phyloP scores from a whole-genome alignment of 1,140 invertebrate genomes.

The Drosophila lowei region DNA sequence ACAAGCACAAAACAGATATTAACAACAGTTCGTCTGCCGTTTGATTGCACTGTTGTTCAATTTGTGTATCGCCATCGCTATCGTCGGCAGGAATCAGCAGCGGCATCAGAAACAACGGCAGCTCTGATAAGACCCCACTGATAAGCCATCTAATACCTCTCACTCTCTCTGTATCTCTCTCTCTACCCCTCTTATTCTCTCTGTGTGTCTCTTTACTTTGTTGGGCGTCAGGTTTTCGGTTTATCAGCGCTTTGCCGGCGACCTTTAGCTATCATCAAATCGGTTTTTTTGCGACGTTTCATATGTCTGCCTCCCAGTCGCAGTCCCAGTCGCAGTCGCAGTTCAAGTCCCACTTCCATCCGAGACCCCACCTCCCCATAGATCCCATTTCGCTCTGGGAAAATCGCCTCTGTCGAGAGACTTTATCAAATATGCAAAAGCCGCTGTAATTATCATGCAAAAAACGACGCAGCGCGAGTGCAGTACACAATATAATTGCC shows the following conservation, averaged over 20 bases:
- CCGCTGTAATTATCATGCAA: conserved; percentile 45
- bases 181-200: conserved; percentile 11
- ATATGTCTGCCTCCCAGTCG: too few relatives aligned
- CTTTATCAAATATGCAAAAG: conserved; percentile 58
- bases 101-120: conserved; percentile 25
- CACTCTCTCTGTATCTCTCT: conserved; percentile 11
- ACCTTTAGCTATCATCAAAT: too few relatives aligned
- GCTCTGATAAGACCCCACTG: conserved; percentile 42
- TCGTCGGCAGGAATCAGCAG: conserved; percentile 4
- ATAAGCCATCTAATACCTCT: conserved; percentile 53
- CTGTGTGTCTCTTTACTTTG: neutral
- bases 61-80: conserved; percentile 40
- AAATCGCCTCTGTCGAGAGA: conserved; percentile 36
- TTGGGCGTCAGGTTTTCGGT: neutral
- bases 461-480: conserved; percentile 60
- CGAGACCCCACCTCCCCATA: conserved; percentile 4
- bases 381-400: conserved; percentile 10
- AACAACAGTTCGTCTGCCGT: conserved; percentile 33
- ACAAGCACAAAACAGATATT: conserved; percentile 40
- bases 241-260: too few relatives aligned
- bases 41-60: conserved; percentile 67
- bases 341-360: conserved; percentile 11
- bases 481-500: conserved; percentile 43
- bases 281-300: too few relatives aligned
- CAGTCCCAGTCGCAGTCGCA: too few relatives aligned